These are phyloP conservation scores for Sus scrofa DNA, from an alignment of 2,113 vertebrate genomes.

Conservation along the genomic window T2T-Sscrofa CM000819.6:53400001-53400500, in stretches of 20 bases:
- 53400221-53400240: background rate
- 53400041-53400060: background rate
- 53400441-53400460: background rate
- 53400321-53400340: background rate
- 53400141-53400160: background rate
- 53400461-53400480: background rate
- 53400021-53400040: background rate
- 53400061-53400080: background rate
- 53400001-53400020: background rate
- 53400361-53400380: background rate
- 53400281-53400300: background rate
- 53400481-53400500: background rate
- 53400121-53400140: background rate
- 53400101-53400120: background rate
- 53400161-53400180: background rate
- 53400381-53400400: too few species aligned
- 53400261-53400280: background rate
- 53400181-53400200: background rate
- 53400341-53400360: constrained; percentile 3
- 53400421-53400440: background rate
- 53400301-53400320: background rate
- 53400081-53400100: background rate
- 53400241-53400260: background rate
- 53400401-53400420: background rate
- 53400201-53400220: background rate